Evolutionary conservation across 2,797 vertebrate genomes (phyloP), one percentile per base, ranked within the genome.

Genomic region (Sebastes minor): DNA sequence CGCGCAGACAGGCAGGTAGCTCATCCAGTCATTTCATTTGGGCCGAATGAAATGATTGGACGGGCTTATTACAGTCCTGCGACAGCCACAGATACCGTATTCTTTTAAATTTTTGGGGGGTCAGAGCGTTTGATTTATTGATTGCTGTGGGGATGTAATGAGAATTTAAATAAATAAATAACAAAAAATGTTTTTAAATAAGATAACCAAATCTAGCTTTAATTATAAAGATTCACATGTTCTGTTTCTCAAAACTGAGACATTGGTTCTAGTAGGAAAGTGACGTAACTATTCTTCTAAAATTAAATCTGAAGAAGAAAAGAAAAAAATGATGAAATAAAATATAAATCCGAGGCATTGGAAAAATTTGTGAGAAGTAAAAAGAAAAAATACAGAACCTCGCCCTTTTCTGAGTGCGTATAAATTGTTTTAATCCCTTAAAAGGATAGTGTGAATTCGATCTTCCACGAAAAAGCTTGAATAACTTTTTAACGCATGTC

Each of bases 51-150:
- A 18, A 46, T 46, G 7, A 46, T 18, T 46, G 42, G 42, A 46
- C 16, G 0, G 3, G 42, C 0, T 46, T 18, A 18, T 46, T 46
- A 46, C 7, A 46, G 42, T 18, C 16, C 3, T 46, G 16, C 7
- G 1, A 46, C 42, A 46, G 42, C 42, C 16, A 46, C 42, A 46
- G 42, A 46, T 18, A 18, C 42, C 42, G 1, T 18, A 18, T 46
- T 18, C 1, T 46, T 46, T 46, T 46, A 3, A 3, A 2, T 46
- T 18, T 18, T 42, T 0, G 0, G 38, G 3, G 38, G 38, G 7
- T 46, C 42, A 18, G 16, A 46, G 42, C 3, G 0, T 46, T 46
- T 46, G 42, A 46, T 42, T 42, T 16, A 42, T 46, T 46, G 42
- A 46, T 46, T 46, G 42, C 16, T 42, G 14, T 42, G 38, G 38